Conservation (phyloP, 2,113 vertebrate species). For the Cochlearius cochlearius region DNA sequence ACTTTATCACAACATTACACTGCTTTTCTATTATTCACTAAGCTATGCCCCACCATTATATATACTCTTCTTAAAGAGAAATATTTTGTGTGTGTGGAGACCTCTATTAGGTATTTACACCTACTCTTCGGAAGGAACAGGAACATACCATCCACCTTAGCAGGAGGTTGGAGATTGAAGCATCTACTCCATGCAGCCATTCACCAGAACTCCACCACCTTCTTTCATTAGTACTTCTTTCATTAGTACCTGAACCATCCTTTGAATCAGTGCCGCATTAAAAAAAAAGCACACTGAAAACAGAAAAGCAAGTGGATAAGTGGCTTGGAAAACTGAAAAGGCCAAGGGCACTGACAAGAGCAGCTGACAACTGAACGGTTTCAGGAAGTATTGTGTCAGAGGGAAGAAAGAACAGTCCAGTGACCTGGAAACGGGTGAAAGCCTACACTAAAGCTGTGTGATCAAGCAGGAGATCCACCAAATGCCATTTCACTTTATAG, state of each 20-base stretch:
- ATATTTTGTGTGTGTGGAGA: background rate
- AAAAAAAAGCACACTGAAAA: background rate
- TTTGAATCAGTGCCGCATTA: background rate
- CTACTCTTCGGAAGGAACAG: background rate
- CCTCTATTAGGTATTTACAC: background rate
- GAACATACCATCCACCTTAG: background rate
- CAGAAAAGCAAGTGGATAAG: background rate
- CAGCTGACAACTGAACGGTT: background rate
- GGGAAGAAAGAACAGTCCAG: background rate
- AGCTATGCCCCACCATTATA: background rate
- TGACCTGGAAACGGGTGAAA: background rate
- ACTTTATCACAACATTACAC: background rate
- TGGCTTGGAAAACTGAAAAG: background rate
- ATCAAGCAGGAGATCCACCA: background rate
- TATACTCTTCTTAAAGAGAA: background rate
- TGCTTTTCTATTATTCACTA: background rate
- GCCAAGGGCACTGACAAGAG: background rate
- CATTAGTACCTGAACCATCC: background rate
- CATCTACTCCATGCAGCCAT: background rate
- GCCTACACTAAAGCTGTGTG: background rate
- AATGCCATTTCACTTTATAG: background rate
- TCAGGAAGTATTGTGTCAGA: background rate
- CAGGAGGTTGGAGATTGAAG: background rate
- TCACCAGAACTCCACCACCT: accelerated
- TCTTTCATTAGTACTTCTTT: background rate